Evolutionary conservation across 2,113 vertebrate species (phyloP).

Genomic region (Dipodomys ordii): DNA sequence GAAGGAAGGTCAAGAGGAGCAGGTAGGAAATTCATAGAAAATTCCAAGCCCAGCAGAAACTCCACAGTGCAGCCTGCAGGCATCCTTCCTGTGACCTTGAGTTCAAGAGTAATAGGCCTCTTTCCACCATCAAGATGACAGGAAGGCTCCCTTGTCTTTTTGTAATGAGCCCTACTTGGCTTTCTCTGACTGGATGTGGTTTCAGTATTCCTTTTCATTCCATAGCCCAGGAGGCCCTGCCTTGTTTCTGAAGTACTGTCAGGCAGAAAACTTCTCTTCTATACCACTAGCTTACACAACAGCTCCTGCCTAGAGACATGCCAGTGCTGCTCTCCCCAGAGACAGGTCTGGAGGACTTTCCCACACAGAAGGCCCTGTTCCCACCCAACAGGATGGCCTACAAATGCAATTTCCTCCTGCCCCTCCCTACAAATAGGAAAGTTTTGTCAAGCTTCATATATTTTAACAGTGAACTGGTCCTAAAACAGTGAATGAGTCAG

Average conservation of each 20-base stretch:
- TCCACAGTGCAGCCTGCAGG: neutral
- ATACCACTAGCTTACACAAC: neutral
- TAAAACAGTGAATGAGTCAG: constrained; percentile 1
- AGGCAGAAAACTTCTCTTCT: neutral
- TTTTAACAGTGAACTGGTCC: constrained; percentile 16
- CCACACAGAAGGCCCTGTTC: neutral
- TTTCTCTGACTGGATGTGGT: neutral
- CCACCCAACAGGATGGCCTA: neutral
- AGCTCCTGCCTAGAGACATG: no score
- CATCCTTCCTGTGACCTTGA: neutral
- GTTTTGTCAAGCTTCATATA: neutral
- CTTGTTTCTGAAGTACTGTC: neutral
- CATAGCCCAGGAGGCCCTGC: neutral
- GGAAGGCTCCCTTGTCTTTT: neutral
- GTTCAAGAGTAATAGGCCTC: neutral
- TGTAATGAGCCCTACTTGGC: neutral
- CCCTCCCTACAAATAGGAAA: constrained; percentile 41
- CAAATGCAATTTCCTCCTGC: neutral
- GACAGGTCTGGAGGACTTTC: neutral
- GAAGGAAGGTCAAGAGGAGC: neutral
- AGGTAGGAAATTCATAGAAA: neutral
- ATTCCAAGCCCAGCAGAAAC: neutral
- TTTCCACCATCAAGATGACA: neutral
- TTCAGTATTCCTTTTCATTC: constrained; percentile 13
- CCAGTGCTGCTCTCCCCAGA: neutral